Evolutionary conservation across 2,797 vertebrate species (phyloP), one percentile per base, ranked within the genome.

Genomic region (Sebastes minor): DNA sequence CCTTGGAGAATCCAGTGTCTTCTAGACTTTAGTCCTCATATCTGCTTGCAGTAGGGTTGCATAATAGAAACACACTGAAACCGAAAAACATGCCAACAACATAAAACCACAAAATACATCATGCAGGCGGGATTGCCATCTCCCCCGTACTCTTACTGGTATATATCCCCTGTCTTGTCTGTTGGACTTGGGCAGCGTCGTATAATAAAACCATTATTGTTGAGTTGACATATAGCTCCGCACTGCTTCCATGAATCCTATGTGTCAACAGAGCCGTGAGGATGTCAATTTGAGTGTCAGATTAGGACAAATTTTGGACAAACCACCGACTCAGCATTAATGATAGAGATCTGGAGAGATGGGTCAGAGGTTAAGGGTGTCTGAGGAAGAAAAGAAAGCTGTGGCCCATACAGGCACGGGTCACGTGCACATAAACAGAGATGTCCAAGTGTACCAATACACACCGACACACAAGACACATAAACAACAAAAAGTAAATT

Each of bases 191-290:
- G 85, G 71, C 70, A 85, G 73, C 20, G 52, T 88, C 62, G 90
- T 88, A 93, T 93, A 93, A 93, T 93, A 94, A 93, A 94, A 84
- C 90, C 85, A 92, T 93, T 92, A 91, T 87, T 81, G 88, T 76
- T 88, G 80, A 83, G 82, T 71, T 93, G 91, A 92, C 83, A 82
- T 87, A 93, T 85, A 72, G 86, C 81, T 68, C 64, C 49, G 49
- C 20, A 5, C 56, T 74, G 59, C 81, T 52, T 68, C 70, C 83
- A 92, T 89, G 84, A 88, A 91, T 92, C 86, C 66, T 76, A 3
- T 78, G 78, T 89, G 79, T 79, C 80, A 85, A 30, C 72, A 75
- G 65, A 78, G 55, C 73, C 60, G 67, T 71, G 23, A 78, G 74
- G 63, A 85, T 83, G 90, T 90, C 88, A 83, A 74, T 86, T 86